These are phyloP conservation scores for Odontophorus gujanensis DNA, from an alignment of 2,113 vertebrate species.

Conservation along the genomic window DNA sequence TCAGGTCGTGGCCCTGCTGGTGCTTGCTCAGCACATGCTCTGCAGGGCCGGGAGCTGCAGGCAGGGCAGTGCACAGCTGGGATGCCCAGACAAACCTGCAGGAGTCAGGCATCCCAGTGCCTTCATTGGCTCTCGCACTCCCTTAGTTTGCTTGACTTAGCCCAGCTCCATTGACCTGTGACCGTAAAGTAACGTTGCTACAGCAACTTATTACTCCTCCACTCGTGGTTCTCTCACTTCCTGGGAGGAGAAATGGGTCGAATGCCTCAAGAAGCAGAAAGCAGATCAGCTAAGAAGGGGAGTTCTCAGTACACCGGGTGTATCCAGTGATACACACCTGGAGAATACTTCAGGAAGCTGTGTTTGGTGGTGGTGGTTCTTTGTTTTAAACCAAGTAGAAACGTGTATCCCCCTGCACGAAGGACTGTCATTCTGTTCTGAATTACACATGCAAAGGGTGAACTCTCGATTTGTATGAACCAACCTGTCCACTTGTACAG, in stretches of 20 bases:
- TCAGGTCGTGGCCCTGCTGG: neutral
- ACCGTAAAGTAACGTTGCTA: neutral
- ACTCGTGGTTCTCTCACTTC: neutral
- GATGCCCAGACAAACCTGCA: neutral
- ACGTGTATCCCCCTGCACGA: neutral
- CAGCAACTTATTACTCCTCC: neutral
- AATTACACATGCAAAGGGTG: neutral
- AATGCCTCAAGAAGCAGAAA: neutral
- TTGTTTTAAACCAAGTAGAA: neutral
- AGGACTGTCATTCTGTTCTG: neutral
- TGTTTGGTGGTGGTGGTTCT: neutral
- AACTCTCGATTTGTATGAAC: neutral
- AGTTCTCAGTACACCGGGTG: neutral
- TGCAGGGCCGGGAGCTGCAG: neutral
- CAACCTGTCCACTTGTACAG: neutral
- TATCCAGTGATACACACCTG: neutral
- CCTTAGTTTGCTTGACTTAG: neutral
- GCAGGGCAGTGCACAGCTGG: neutral
- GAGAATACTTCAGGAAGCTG: neutral
- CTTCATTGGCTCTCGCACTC: neutral
- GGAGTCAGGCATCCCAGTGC: neutral
- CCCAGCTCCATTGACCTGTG: neutral
- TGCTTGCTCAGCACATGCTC: neutral
- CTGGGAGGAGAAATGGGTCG: neutral
- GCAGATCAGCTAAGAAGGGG: neutral